Base-by-base conservation (phyloP, 2,797 vertebrate genomes). In the Synanceia verrucosa region DNA sequence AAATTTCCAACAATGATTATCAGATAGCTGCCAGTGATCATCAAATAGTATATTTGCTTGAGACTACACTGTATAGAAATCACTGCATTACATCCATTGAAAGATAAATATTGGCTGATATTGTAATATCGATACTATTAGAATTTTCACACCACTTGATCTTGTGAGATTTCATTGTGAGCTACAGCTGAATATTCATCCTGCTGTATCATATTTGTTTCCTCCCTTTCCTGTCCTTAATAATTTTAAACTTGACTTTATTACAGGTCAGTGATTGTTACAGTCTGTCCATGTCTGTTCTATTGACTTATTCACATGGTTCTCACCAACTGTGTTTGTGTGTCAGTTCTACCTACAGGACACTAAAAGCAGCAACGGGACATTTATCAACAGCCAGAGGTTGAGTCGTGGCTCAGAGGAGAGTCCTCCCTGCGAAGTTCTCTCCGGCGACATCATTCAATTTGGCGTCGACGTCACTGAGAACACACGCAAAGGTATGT, bases 301-400 rank as follows among this genome's bases (percentile, higher is more conserved):
- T 34, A 21, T 77, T 0, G 0, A 9, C 56, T 65, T 29, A 13
- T 41, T 53, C 2, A 31, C 13, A 2, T n/a, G 14, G 1, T 52
- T 14, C 39, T 79, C 0, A 53, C 57, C 16, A 57, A 39, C 18
- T 76, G 9, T 80, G 62, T 70, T 68, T 82, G 43, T 81, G 73
- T 91, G 84, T 89, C 31, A 99, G 98, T 99, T 99, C 90, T 99
- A 99, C 93, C 95, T 99, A 86, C 98, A 99, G 95, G 98, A 99
- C 95, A 99, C 98, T 89, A 99, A 99, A 91, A 99, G 98, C 96
- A 99, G 98, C 94, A 99, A 99, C 79, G 98, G 98, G 91, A 99
- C 98, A 65, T 99, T 99, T 93, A 98, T 99, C 92, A 99, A 99
- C 94, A 99, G 97, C 93, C 98, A 99, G 94, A 94, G 98, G 87